phyloP scores from a whole-genome alignment of 2,797 vertebrate species.

The Lophotriccus pileatus region DNA sequence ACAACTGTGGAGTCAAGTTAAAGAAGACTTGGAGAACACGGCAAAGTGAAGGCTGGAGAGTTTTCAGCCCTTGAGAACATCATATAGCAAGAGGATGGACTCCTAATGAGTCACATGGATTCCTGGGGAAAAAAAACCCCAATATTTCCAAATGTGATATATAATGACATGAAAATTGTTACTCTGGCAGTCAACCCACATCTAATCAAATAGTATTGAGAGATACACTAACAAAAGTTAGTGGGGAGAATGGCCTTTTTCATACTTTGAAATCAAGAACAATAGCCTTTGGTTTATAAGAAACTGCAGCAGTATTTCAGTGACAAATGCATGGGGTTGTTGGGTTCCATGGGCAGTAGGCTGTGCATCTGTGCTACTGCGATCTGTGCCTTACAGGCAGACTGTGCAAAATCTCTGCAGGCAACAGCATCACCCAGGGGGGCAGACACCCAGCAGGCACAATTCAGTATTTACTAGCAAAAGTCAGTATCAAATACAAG shows the following conservation, averaged over 20 bases:
- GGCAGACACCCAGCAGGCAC: not conserved
- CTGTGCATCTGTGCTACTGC: accelerated
- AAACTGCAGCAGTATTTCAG: not conserved
- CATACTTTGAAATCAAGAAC: not conserved
- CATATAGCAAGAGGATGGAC: not conserved
- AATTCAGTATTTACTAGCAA: not conserved
- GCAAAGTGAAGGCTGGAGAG: not conserved
- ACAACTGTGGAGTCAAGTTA: not conserved
- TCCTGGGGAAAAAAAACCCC: not conserved
- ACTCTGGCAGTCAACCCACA: not conserved
- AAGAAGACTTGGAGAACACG: not conserved
- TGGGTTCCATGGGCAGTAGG: not conserved
- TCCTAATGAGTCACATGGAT: not conserved
- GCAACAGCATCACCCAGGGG: not conserved
- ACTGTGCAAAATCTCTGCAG: not conserved
- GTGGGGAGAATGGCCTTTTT: not conserved
- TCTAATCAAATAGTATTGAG: not conserved
- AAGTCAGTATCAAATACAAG: not conserved
- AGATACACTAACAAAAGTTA: not conserved
- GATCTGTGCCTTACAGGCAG: not conserved
- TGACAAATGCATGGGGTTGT: accelerated
- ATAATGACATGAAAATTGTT: not conserved
- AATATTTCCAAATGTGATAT: not conserved
- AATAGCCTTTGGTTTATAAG: not conserved
- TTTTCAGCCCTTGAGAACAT: not conserved